Conservation (phyloP, 2,113 vertebrate species). For the Rhegmatorhina hoffmannsi region DNA sequence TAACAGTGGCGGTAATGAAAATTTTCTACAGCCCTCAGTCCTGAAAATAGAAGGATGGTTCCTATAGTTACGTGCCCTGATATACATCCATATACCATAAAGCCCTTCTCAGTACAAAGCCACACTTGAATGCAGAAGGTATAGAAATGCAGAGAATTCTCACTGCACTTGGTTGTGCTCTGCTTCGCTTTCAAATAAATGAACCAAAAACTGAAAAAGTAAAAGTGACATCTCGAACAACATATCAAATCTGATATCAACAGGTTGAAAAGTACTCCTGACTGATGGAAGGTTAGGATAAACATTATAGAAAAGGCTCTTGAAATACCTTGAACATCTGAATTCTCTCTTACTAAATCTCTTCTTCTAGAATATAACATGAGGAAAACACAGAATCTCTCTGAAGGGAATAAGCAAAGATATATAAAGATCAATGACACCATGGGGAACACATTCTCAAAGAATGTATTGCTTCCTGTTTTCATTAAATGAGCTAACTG, state of each 20-base stretch:
- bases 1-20: background rate
- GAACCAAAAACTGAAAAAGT: background rate
- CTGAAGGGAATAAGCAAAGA: background rate
- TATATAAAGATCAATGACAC: background rate
- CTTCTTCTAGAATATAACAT: background rate
- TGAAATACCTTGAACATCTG: background rate
- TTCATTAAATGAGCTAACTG: background rate
- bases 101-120: background rate
- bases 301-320: background rate
- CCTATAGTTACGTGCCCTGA: background rate
- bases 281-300: background rate
- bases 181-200: background rate
- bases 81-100: background rate
- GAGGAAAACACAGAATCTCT: background rate
- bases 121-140: background rate
- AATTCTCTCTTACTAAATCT: background rate
- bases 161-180: background rate
- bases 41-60: background rate
- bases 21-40: background rate
- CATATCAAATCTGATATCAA: background rate
- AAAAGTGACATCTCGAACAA: background rate
- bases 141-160: background rate
- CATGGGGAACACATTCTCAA: background rate
- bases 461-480: background rate
- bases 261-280: background rate